Conservation (phyloP, 2,797 vertebrate species). For the Lagothrix lagotricha region DNA sequence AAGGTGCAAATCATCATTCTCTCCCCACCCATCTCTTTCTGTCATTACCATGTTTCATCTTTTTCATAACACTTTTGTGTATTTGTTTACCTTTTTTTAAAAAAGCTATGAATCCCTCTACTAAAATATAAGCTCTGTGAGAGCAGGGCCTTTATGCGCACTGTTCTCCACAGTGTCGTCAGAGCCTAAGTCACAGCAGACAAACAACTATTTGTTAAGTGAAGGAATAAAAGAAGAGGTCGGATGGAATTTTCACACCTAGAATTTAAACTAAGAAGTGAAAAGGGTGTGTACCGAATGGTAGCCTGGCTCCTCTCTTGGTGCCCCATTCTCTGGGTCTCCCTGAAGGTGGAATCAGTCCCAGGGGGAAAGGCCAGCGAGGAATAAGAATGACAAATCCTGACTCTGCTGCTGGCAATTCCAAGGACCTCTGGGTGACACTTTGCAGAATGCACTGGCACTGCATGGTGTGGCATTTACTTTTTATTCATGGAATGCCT, state of each 20-base stretch:
- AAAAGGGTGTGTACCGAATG: neutral
- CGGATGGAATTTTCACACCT: neutral
- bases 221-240: neutral
- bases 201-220: neutral
- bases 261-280: neutral
- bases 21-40: neutral
- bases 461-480: neutral
- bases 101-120: neutral
- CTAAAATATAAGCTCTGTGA: neutral
- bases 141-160: neutral
- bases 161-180: neutral
- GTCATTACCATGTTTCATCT: neutral
- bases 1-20: neutral
- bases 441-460: neutral
- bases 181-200: neutral
- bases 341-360: neutral
- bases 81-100: neutral
- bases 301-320: neutral
- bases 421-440: neutral
- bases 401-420: neutral
- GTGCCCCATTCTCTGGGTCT: neutral
- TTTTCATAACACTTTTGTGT: neutral
- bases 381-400: neutral
- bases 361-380: neutral
- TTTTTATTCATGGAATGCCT: neutral